Evolutionary conservation across 2,113 vertebrate genomes (phyloP).

Genomic region (Orcinus orca): DNA sequence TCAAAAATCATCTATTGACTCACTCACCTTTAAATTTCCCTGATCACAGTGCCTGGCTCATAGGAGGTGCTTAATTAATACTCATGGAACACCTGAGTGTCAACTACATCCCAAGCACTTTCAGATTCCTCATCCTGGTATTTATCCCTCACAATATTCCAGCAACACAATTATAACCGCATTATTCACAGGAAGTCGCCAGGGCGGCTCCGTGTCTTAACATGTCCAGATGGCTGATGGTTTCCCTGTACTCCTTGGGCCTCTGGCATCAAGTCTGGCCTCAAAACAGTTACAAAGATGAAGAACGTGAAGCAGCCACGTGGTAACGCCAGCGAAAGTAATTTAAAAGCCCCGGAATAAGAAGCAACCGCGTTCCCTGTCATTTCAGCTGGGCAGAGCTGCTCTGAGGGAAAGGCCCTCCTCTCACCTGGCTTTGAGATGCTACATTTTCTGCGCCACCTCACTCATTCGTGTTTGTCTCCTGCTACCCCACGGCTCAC

Average conservation of each 20-base stretch:
- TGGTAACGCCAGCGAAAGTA: background rate
- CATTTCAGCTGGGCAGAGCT: background rate
- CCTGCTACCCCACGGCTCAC: fast-evolving
- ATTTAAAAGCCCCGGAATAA: background rate
- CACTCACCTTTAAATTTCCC: background rate
- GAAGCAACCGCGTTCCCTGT: background rate
- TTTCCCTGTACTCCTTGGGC: background rate
- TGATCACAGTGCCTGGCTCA: background rate
- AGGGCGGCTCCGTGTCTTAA: fast-evolving
- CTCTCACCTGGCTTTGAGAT: too few species aligned
- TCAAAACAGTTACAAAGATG: background rate
- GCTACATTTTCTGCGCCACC: fast-evolving
- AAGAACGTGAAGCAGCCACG: background rate
- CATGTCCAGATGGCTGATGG: fast-evolving
- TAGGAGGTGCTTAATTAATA: background rate
- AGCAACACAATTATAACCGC: fast-evolving
- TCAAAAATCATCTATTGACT: background rate
- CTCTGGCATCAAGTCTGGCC: background rate
- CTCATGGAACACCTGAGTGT: background rate
- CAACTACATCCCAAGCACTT: background rate
- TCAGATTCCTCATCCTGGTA: background rate
- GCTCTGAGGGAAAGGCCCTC: background rate
- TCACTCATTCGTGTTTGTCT: fast-evolving
- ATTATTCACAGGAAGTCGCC: background rate
- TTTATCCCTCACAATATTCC: fast-evolving